A percentile compares a stretch with the other conserved stretches of the same genome.
Conservation (phyloP, 2,113 vertebrate genomes). For the Stegastes partitus region DNA sequence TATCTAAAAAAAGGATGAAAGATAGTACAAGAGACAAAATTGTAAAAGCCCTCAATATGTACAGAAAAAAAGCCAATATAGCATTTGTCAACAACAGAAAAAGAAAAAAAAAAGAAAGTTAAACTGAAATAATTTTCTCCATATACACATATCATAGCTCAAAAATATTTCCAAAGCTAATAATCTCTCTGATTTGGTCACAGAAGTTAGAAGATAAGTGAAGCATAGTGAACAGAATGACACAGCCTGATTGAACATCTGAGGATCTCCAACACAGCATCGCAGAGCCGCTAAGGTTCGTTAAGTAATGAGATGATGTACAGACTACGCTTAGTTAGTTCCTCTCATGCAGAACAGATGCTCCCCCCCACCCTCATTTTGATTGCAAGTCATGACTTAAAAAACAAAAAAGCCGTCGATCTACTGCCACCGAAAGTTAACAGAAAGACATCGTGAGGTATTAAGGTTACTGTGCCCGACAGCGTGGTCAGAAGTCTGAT, state of each 20-base stretch:
- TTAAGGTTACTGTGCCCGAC: slow-evolving; percentile 74
- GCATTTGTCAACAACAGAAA: slow-evolving; percentile 76
- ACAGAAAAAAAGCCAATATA: slow-evolving; percentile 84
- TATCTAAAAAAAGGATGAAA: slow-evolving; percentile 83
- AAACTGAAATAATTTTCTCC: slow-evolving; percentile 78
- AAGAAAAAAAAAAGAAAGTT: slow-evolving; percentile 62
- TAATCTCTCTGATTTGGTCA: slow-evolving; percentile 87
- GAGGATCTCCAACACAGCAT: slow-evolving; percentile 68
- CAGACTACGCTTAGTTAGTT: slow-evolving; percentile 52
- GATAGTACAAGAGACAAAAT: slow-evolving; percentile 82
- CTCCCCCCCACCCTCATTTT: slow-evolving; percentile 55
- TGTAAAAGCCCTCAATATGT: slow-evolving; percentile 87
- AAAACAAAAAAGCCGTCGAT: slow-evolving; percentile 64
- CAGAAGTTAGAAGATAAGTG: slow-evolving; percentile 82
- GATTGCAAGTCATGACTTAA: slow-evolving; percentile 58
- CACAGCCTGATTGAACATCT: slow-evolving; percentile 69
- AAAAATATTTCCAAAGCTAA: slow-evolving; percentile 85
- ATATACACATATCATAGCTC: slow-evolving; percentile 84
- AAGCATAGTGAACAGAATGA: slow-evolving; percentile 77
- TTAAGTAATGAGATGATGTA: slow-evolving; percentile 63
- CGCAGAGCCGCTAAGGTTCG: slow-evolving; percentile 50
- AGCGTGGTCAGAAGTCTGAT: slow-evolving; percentile 64
- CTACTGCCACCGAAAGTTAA: slow-evolving; percentile 56
- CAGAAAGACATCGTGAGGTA: slow-evolving; percentile 80
- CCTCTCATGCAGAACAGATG: slow-evolving; percentile 60